Conservation (phyloP, 2,113 vertebrate genomes). For the Ariopsis seemanni region DNA sequence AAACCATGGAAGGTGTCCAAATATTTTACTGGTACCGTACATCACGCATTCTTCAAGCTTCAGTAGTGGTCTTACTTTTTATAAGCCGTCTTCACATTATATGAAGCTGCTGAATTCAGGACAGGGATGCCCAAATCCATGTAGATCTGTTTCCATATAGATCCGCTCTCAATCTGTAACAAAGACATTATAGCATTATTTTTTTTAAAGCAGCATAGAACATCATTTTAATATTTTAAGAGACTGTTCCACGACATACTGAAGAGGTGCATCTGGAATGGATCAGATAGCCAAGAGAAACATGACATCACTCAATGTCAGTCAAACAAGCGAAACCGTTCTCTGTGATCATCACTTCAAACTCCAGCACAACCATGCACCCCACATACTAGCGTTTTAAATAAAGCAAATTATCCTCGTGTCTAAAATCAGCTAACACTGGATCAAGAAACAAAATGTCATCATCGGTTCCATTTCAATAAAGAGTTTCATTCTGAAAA, state of each 20-base stretch:
- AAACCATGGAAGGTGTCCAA: no score
- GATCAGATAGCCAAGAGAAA: constrained; percentile 51
- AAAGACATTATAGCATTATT: constrained; percentile 14
- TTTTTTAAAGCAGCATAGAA: background rate
- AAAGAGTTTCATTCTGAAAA: constrained; percentile 5
- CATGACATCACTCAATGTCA: constrained; percentile 37
- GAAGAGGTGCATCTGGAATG: background rate
- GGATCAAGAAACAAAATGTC: background rate
- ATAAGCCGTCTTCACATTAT: constrained; percentile 99
- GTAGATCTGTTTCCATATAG: constrained; percentile 99
- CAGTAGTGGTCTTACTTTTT: constrained; percentile 85
- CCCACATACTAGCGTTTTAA: background rate
- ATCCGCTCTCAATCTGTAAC: constrained; percentile 92
- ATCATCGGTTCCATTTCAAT: constrained; percentile 11
- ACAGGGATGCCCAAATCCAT: constrained; percentile 98
- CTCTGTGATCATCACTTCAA: constrained; percentile 26
- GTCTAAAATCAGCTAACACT: background rate
- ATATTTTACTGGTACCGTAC: background rate
- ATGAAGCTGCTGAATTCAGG: constrained; percentile 96
- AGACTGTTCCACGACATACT: background rate
- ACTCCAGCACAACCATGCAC: background rate
- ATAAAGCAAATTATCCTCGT: background rate
- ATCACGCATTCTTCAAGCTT: constrained; percentile 6
- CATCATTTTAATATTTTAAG: background rate
- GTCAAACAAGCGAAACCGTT: constrained; percentile 31